Evolutionary conservation across 1,140 invertebrate species (phyloP).

Genomic region (Heliconius hermathena): DNA sequence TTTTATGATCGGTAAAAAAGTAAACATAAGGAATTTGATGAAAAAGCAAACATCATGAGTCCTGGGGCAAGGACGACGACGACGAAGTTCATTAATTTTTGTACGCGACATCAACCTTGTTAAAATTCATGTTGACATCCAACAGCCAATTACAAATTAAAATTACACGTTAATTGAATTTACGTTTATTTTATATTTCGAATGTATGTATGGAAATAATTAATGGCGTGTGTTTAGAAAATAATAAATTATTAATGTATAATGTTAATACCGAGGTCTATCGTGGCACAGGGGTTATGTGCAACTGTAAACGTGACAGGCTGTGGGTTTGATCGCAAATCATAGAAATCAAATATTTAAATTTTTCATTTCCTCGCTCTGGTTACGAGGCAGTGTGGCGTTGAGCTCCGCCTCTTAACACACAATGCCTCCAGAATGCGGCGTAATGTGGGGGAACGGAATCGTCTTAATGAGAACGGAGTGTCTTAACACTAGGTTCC

Average conservation of each 20-base stretch:
- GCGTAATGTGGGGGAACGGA: no score
- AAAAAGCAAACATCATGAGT: constrained; percentile 10
- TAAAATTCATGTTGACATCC: constrained; percentile 20
- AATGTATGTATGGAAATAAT: neutral
- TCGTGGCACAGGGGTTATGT: no score
- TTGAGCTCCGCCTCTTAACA: no score
- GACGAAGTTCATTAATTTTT: constrained; percentile 25
- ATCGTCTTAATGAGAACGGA: no score
- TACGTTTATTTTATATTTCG: neutral
- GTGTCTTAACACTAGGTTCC: no score
- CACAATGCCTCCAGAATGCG: no score
- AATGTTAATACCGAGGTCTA: no score
- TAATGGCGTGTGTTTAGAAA: neutral
- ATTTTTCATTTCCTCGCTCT: no score
- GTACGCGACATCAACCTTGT: constrained; percentile 19
- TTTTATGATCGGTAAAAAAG: neutral
- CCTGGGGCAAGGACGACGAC: constrained; percentile 18
- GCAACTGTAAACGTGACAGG: no score
- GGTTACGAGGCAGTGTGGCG: no score
- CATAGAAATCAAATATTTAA: no score
- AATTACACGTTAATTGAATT: constrained; percentile 5
- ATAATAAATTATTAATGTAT: neutral
- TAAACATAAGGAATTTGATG: constrained; percentile 14
- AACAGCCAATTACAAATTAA: constrained; percentile 12
- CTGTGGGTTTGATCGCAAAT: no score